A percentile compares a stretch with the other conserved stretches of the same genome.
Evolutionary conservation across 2,797 vertebrate genomes (phyloP).

Genomic region (Platyrinchus mystaceus): DNA sequence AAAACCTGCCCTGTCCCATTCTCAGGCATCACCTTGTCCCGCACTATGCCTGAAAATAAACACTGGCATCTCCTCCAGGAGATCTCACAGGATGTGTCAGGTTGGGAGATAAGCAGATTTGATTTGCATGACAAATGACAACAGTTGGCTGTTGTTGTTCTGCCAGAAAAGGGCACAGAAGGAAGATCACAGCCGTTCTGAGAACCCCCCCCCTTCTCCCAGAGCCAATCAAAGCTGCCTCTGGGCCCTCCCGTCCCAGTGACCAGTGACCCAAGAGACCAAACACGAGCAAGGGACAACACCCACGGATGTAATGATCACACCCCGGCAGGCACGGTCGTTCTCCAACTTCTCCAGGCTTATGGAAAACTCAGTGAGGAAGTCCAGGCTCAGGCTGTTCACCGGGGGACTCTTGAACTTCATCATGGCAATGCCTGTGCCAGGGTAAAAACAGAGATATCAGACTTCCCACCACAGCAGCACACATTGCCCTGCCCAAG

Average conservation of each 20-base stretch:
- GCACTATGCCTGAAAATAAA: neutral
- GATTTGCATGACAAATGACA: neutral
- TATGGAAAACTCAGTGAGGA: conserved; percentile 89
- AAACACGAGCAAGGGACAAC: accelerated
- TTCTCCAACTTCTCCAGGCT: conserved; percentile 92
- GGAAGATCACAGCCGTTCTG: neutral
- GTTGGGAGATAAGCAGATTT: neutral
- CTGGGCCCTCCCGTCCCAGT: accelerated
- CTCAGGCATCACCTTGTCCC: neutral
- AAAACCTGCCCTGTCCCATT: neutral
- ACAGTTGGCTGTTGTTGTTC: neutral
- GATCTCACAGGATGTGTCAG: neutral
- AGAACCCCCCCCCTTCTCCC: neutral
- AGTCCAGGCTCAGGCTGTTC: conserved; percentile 89
- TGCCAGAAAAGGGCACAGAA: neutral
- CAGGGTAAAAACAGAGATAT: neutral
- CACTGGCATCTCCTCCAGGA: neutral
- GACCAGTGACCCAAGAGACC: neutral
- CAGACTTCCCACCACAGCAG: neutral
- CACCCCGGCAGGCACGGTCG: conserved; percentile 83
- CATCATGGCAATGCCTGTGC: conserved; percentile 84
- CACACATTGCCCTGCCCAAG: neutral
- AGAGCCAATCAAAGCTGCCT: neutral
- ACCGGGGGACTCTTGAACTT: conserved; percentile 88
- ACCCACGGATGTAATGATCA: conserved; percentile 89